Percentiles rank a stretch among this genome's conserved stretches.
phyloP scores from a whole-genome alignment of 2,888 invertebrate species.

The Acrobasis suavella region DNA sequence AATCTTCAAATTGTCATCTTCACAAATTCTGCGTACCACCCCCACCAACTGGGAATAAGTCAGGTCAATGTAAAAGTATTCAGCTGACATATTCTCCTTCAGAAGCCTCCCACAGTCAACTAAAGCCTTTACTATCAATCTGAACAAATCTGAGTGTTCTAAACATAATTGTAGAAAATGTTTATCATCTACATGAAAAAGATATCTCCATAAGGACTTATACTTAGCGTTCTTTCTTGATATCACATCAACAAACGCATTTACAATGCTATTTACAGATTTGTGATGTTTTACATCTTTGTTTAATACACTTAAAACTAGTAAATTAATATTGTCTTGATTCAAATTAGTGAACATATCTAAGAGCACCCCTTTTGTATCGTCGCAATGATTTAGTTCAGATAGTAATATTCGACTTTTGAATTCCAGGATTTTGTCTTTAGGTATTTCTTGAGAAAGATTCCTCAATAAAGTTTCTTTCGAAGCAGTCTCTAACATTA shows the following conservation, averaged over 20 bases:
- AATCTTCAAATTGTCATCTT: slow-evolving; percentile 58
- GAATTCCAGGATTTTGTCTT: slow-evolving; percentile 52
- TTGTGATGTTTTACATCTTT: slow-evolving; percentile 42
- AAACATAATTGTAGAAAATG: slow-evolving; percentile 57
- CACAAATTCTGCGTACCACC: slow-evolving; percentile 66
- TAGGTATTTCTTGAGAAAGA: slow-evolving; percentile 48
- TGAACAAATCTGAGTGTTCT: slow-evolving; percentile 54
- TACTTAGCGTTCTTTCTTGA: slow-evolving; percentile 43
- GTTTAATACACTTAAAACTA: slow-evolving; percentile 58
- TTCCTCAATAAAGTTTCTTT: slow-evolving; percentile 59
- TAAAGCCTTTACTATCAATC: slow-evolving; percentile 58
- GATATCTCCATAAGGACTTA: slow-evolving; percentile 59
- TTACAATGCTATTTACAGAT: slow-evolving; percentile 43
- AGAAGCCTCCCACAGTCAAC: slow-evolving; percentile 65
- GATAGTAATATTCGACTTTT: slow-evolving; percentile 57
- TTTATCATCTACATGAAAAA: slow-evolving; percentile 52
- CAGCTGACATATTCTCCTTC: slow-evolving; percentile 58
- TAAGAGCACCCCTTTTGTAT: slow-evolving; percentile 40
- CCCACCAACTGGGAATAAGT: slow-evolving; percentile 73
- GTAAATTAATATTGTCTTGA: slow-evolving; percentile 50
- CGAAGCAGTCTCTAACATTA: slow-evolving; percentile 68
- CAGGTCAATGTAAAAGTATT: slow-evolving; percentile 74
- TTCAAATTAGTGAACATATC: slow-evolving; percentile 50
- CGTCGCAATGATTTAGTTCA: slow-evolving; percentile 43
- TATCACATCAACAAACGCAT: slow-evolving; percentile 47